Conservation (phyloP, 2,797 vertebrate genomes). For the Meda fulgida region DNA sequence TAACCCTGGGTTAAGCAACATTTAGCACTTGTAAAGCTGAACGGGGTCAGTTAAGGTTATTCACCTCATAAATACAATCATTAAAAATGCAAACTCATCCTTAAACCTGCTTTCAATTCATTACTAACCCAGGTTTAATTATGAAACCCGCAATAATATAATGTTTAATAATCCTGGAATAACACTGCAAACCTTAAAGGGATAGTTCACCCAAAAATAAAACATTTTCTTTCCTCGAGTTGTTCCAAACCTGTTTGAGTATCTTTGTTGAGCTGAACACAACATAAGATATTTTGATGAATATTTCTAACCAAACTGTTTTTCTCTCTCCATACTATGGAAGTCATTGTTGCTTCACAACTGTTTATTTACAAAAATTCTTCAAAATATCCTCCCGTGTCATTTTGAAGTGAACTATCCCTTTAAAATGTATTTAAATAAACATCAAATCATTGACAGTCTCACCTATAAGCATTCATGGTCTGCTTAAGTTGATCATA, state of each 20-base stretch:
- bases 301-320: too few relatives aligned
- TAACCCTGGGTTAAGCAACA: not conserved
- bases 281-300: not conserved
- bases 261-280: too few relatives aligned
- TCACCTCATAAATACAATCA: not conserved
- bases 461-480: conserved; percentile 97
- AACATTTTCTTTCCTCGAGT: not conserved
- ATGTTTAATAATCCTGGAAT: not conserved
- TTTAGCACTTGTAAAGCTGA: not conserved
- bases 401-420: not conserved
- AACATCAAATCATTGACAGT: not conserved
- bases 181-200: not conserved
- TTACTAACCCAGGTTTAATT: not conserved
- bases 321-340: too few relatives aligned
- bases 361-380: too few relatives aligned
- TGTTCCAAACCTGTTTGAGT: too few relatives aligned
- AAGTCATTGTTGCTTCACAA: too few relatives aligned
- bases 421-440: not conserved
- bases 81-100: not conserved
- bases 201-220: too few relatives aligned
- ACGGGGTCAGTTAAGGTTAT: not conserved
- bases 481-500: conserved; percentile 99
- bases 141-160: not conserved
- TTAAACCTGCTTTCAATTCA: not conserved
- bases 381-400: not conserved